Evolutionary conservation across 1,140 invertebrate genomes (phyloP), one percentile per base, ranked within the genome.

Genomic region (Pseudomyrmex concolor): DNA sequence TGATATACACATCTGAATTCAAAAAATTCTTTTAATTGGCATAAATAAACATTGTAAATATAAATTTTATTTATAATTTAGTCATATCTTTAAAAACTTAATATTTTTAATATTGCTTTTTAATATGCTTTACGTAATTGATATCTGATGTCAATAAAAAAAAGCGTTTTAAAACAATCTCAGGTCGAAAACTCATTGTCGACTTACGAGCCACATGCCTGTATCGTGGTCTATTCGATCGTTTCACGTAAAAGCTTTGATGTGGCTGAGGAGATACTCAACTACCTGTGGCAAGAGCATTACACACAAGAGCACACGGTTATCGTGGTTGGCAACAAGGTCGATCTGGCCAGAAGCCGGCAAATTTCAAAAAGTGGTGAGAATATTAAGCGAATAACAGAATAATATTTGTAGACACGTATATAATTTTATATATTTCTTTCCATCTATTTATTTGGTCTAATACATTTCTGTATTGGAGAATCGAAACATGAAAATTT

Each of bases 241-340:
- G 97, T 97, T 9, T 97, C 97, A 55, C 95, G 96, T 71, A 93
- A 95, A 13, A 97, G 97, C 7, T 98, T 98, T 91, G 95, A 96
- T 86, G 95, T 96, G 54, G 97, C 97, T 9, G 96, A 96, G 77
- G 97, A 98, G 89, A 96, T 97, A 80, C 94, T 98, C 57, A 96
- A 97, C 86, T 98, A 98, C 91, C 94, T 98, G 45, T 97, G 97
- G 95, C 94, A 96, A 81, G 96, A 97, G 89, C 96, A 97, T 86
- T 96, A 96, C 85, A 97, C 97, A 0, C 96, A 96, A 84, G 97
- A 97, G 43, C 96, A 97, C 91, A 96, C 97, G 2, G 97, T 98
- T 25, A 98, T 99, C 80, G 95, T 99, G 3, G 98, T 98, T 10
- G 98, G 97, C 55, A 99, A 99, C 92, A 99, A 99, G 92, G 97